Conservation (phyloP, 2,888 invertebrate genomes). For the Meiosimyza decipiens region DNA sequence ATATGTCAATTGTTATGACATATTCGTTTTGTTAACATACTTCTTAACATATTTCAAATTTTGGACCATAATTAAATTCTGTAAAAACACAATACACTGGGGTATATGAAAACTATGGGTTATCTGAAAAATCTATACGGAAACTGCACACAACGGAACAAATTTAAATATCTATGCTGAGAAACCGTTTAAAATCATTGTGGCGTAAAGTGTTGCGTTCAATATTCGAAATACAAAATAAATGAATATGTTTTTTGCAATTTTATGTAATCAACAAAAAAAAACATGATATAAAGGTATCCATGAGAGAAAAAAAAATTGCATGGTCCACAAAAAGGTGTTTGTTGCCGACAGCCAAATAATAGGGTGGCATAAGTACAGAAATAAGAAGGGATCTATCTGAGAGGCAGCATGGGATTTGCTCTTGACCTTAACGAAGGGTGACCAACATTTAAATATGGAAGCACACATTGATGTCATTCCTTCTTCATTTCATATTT, state of each 20-base stretch:
- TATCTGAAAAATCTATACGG: background rate
- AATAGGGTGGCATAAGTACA: constrained; percentile 2
- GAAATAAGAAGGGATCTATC: background rate
- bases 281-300: background rate
- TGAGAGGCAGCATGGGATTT: background rate
- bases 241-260: background rate
- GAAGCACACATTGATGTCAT: background rate
- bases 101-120: background rate
- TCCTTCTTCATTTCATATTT: background rate
- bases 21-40: constrained; percentile 30
- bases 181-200: constrained; percentile 31
- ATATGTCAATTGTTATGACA: constrained; percentile 31
- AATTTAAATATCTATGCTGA: constrained; percentile 9
- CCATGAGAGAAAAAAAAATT: constrained; percentile 15
- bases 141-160: constrained; percentile 1
- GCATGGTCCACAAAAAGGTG: constrained; percentile 26
- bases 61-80: constrained; percentile 26
- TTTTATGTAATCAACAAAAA: background rate
- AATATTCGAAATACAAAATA: constrained; percentile 7
- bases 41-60: background rate
- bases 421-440: constrained; percentile 22
- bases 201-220: constrained; percentile 23
- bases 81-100: constrained; percentile 5
- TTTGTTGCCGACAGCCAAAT: constrained; percentile 23
- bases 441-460: constrained; percentile 16